A percentile compares a stretch with the other conserved stretches of the same genome.
Conservation (phyloP, 2,113 vertebrate species). For the Galbula dea region DNA sequence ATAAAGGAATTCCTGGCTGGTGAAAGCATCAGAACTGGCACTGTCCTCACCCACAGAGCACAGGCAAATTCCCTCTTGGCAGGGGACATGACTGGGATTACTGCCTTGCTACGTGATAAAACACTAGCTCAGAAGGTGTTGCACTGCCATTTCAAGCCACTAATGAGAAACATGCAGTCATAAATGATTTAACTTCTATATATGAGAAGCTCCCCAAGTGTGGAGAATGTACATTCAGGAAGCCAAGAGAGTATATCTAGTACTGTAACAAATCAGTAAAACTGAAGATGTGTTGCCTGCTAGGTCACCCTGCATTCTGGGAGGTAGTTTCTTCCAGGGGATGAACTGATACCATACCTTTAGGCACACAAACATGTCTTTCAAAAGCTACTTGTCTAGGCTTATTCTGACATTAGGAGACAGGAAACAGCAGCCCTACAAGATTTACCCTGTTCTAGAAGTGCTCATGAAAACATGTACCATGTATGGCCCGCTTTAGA, state of each 20-base stretch:
- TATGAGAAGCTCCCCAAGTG: neutral
- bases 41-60: neutral
- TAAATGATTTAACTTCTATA: neutral
- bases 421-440: neutral
- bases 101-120: neutral
- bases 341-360: neutral
- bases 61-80: neutral
- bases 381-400: neutral
- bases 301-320: neutral
- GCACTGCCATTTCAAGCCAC: neutral
- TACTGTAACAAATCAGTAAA: neutral
- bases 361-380: neutral
- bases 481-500: neutral
- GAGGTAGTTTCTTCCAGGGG: neutral
- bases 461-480: neutral
- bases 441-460: neutral
- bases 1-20: neutral
- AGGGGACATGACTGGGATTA: neutral
- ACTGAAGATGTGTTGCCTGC: neutral
- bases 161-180: neutral
- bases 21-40: neutral
- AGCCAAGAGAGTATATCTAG: neutral
- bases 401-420: neutral
- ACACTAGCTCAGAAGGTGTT: neutral
- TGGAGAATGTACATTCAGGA: neutral